Evolutionary conservation across 1,140 invertebrate species (phyloP), one percentile per base, ranked within the genome.

Genomic region (Drosophila subpulchrella): DNA sequence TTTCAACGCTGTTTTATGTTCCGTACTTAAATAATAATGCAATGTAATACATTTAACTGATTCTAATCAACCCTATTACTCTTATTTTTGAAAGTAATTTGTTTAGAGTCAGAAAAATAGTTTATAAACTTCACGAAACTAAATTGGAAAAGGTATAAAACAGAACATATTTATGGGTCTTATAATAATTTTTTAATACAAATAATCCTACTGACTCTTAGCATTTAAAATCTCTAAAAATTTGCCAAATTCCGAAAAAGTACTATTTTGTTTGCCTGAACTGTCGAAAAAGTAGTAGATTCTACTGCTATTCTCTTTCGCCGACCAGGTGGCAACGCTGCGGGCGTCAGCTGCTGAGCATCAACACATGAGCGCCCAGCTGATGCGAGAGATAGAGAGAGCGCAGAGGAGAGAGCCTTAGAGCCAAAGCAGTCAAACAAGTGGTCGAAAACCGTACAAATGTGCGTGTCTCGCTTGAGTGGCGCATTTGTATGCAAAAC

Each of bases 401-500:
- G 46, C 34, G 7, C 4, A n/a, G 24, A 7, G 24, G 47, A 30
- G 65, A 46, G 17, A 46, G 42, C 1, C 3, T 11, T 24, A 63
- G 54, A 34, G 46, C 44, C 34, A 59, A 46, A 70, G 47, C 81
- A 66, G 77, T 83, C 83, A 88, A 88, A 88, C 83, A 88, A 88
- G 83, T 88, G 83, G 83, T 88, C 68, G 83, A 58, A 65, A 50
- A 42, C n/a, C 41, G 20, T 57, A 34, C 48, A 36, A 24, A 32
- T 51, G 15, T 67, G 51, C 42, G 62, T 78, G 65, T 66, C 30
- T 75, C 54, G 48, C 41, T 63, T 75, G 70, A 61, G 55, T 65
- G 54, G 32, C 67, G 55, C 73, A 78, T 81, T 78, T 81, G 83
- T 79, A 79, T 82, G 75, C 78, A 79, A 82, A 82, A 70, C 71